phyloP scores from a whole-genome alignment of 92 coral and sea anemone species.

The Isaurus tuberculatus region DNA sequence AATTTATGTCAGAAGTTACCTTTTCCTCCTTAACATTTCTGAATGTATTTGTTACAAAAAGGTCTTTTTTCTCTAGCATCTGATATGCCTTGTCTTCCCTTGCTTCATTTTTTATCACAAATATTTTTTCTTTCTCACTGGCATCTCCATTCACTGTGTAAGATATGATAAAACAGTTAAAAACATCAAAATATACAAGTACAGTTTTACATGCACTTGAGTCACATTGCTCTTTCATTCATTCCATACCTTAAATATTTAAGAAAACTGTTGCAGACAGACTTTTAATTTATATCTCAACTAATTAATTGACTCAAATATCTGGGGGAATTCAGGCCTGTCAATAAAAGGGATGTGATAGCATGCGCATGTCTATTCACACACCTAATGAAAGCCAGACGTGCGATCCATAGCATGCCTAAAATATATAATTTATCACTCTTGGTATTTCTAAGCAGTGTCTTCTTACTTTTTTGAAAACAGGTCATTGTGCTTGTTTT shows the following conservation, averaged over 20 bases:
- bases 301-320: too few relatives aligned
- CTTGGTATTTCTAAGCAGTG: too few relatives aligned
- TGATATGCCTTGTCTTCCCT: background rate
- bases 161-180: background rate
- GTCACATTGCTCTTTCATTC: background rate
- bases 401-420: too few relatives aligned
- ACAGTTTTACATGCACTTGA: background rate
- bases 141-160: conserved; percentile 67
- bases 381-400: too few relatives aligned
- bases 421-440: too few relatives aligned
- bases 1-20: too few relatives aligned
- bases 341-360: too few relatives aligned
- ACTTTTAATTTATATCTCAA: too few relatives aligned
- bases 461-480: too few relatives aligned
- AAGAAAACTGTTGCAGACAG: background rate
- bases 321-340: too few relatives aligned
- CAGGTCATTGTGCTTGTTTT: too few relatives aligned
- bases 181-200: background rate
- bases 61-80: conserved; percentile 41
- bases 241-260: background rate
- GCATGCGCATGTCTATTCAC: too few relatives aligned
- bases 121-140: conserved; percentile 37
- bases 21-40: conserved; percentile 31
- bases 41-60: conserved; percentile 5
- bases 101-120: conserved; percentile 13